Base-by-base conservation (phyloP, 2,888 invertebrate genomes). In the Beris morrisii region DNA sequence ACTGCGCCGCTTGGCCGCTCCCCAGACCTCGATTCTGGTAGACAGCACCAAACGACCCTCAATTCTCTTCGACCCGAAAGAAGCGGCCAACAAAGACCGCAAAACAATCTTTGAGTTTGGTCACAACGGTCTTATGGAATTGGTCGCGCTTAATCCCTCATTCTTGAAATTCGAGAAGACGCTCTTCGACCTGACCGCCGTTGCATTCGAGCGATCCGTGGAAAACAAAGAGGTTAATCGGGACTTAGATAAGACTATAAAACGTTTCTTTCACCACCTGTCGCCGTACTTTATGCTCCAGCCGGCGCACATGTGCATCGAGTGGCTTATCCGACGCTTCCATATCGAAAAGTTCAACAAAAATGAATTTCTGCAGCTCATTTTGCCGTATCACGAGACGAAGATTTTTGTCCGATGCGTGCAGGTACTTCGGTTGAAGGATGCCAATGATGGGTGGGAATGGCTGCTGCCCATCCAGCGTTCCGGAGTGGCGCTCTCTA, bases 251-350 rank as follows among this genome's bases (percentile, higher is more conserved):
- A 82, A 83, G 46, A 85, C 84, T 4, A 89, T 99, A 28, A 85
- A 87, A 64, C 88, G 87, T 70, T 97, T 97, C 79, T 81, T 98
- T 0, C 79, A 90, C 3, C 83, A 88, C 45, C 73, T 97, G 4
- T 92, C 95, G 1, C 98, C 98, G 0, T 97, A 95, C 77, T 89
- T 98, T 72, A 83, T 94, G 58, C 81, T 95, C 0, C 91, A 90
- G 73, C 86, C 89, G 6, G 78, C 86, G 0, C 94, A 96, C 71
- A 93, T 96, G 82, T 90, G 95, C 2, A 79, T 99, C 55, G 99
- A 99, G 83, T 99, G 97, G 97, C 84, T 99, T 4, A 87, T 98
- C 54, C 87, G 93, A 74, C 87, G 96, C 72, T 97, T 90, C 77
- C 88, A 90, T 71, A 90, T 98, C 69, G 92, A 98, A 74, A 85